Base-by-base conservation (phyloP, 2,797 vertebrate species). In the Telmatherina bonti region DNA sequence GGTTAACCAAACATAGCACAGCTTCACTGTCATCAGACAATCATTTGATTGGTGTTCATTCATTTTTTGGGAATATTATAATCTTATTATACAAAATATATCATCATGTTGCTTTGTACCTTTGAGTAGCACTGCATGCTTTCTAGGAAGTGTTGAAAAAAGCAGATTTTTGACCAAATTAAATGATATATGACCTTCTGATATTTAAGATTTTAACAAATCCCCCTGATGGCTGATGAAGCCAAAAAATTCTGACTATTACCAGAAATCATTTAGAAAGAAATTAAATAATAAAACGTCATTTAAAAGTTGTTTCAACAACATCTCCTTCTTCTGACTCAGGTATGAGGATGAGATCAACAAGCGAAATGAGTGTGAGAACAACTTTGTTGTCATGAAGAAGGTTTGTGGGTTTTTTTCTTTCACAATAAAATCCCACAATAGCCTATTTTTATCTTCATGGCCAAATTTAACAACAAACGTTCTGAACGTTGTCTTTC, bases 331-430 rank as follows among this genome's bases (percentile, higher is more conserved):
- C 2, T 43, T 35, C 1, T 64, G 24, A 67, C 15, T n/a, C 81
- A 99, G 97, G 69, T 98, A 97, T 0, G 96, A 99, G 79, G 96
- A 97, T 0, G 97, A 98, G 87, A 97, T 99, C 89, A 96, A 96
- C 93, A 95, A 86, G 63, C 96, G 96, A 22, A 95, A 94, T 0
- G 84, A 93, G 1, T 95, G 94, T 0, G 97, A 99, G 84, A 98
- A 99, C 8, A 95, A 93, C 51, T 99, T 99, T 72, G 97, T 98
- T 72, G 72, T 97, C 43, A 80, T 96, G 8, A 99, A 99, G 92
- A 98, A 99, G 96, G 97, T 99, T 71, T 74, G 91, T 85, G 12
- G 4, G 12, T 62, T 62, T 63, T 51, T 60, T 30, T n/a, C 4
- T 41, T 33, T 51, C 1, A 63, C 20, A 41, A 56, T 35, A 1